These are phyloP conservation scores for Harpagoxenus sublaevis DNA, from an alignment of 2,888 invertebrate species.

Conservation along the genomic window DNA sequence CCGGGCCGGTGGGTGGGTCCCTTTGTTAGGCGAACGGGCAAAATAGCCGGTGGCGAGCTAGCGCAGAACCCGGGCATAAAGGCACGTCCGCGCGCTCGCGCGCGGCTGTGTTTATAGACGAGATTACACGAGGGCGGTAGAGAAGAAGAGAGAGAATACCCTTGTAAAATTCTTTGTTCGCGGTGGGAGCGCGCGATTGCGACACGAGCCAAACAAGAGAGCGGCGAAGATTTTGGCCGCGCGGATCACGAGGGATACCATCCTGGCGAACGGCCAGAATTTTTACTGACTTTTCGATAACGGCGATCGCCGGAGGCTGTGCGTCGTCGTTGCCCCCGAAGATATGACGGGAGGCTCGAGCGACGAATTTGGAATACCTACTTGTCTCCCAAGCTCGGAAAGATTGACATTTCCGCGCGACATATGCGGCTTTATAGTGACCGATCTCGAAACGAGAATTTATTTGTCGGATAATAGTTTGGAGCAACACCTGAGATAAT, in stretches of 20 bases:
- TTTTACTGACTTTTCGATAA: constrained; percentile 43
- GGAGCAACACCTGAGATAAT: constrained; percentile 1
- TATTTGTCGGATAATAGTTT: constrained; percentile 6
- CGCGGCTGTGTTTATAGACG: constrained; percentile 57
- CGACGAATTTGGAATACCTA: constrained; percentile 29
- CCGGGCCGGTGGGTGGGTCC: constrained; percentile 1
- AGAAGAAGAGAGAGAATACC: not conserved
- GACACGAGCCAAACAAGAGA: constrained; percentile 39
- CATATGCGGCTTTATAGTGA: not conserved
- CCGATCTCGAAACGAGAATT: constrained; percentile 15
- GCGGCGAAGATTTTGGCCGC: constrained; percentile 33
- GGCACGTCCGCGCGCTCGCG: constrained; percentile 34
- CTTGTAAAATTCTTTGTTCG: constrained; percentile 60
- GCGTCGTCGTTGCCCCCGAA: not conserved
- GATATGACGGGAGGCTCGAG: constrained; percentile 42
- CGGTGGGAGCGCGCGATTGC: constrained; percentile 35
- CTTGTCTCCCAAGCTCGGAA: constrained; percentile 1
- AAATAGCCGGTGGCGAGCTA: constrained; percentile 54
- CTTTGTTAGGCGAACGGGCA: constrained; percentile 48
- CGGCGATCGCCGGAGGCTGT: constrained; percentile 6
- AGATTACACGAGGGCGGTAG: constrained; percentile 48
- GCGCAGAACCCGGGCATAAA: constrained; percentile 40
- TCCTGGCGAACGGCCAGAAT: constrained; percentile 40
- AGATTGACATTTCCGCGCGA: constrained; percentile 32
- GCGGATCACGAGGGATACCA: not conserved